Conservation (phyloP, 2,888 invertebrate species). For the Leucophenga montana region DNA sequence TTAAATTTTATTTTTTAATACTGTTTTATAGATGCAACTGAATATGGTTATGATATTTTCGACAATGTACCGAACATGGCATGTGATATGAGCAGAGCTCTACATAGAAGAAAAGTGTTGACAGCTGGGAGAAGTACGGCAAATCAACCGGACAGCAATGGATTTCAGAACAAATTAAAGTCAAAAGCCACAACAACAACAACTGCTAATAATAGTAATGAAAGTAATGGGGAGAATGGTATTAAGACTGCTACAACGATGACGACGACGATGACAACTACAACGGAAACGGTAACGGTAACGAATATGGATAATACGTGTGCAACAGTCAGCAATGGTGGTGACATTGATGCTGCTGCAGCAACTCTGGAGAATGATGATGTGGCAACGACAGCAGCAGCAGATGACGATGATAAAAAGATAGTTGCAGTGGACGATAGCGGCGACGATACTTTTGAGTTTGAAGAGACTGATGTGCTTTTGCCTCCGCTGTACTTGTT, state of each 20-base stretch:
- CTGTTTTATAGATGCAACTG: slow-evolving; percentile 73
- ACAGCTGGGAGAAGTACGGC: slow-evolving; percentile 3
- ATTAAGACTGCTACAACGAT: slow-evolving; percentile 31
- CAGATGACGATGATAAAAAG: slow-evolving; percentile 42
- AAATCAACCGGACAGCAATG: slow-evolving; percentile 9
- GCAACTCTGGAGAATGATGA: slow-evolving; percentile 33
- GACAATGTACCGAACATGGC: slow-evolving; percentile 69
- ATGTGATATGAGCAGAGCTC: slow-evolving; percentile 72
- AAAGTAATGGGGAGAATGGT: slow-evolving; percentile 33
- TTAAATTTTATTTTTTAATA: slow-evolving; percentile 25
- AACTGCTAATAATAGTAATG: too few species aligned
- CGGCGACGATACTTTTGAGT: slow-evolving; percentile 78
- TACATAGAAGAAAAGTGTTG: slow-evolving; percentile 50
- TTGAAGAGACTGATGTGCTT: slow-evolving; percentile 86
- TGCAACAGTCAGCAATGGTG: slow-evolving; percentile 35
- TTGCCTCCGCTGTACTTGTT: slow-evolving; percentile 87
- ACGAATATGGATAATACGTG: slow-evolving; percentile 26
- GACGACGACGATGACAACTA: slow-evolving; percentile 27
- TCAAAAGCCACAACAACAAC: slow-evolving; percentile 33
- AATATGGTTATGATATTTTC: slow-evolving; percentile 71
- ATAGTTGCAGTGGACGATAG: slow-evolving; percentile 35
- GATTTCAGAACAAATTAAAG: slow-evolving; percentile 20
- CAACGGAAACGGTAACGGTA: background rate
- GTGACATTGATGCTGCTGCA: slow-evolving; percentile 36
- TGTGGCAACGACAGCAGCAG: slow-evolving; percentile 33